Conservation (phyloP, 2,797 vertebrate species). For the Nothura maculosa region DNA sequence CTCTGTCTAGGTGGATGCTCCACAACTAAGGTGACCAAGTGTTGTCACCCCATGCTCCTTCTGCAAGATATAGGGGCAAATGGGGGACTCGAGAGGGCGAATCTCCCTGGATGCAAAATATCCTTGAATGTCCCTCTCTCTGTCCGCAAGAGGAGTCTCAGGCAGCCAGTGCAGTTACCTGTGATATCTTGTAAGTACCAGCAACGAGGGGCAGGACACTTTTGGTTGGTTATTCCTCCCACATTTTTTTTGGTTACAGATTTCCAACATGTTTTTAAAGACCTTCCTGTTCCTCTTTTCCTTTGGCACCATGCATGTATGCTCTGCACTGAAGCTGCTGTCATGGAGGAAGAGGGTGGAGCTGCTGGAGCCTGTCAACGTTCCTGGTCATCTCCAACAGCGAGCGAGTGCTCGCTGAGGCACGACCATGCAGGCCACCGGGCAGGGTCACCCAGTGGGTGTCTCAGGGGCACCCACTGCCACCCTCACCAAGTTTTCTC, state of each 20-base stretch:
- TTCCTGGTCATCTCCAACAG: no score
- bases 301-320: not conserved
- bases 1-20: not conserved
- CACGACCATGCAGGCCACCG: rapidly evolving
- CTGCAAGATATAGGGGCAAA: no score
- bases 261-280: not conserved
- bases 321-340: not conserved
- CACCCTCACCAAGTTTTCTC: not conserved
- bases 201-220: not conserved
- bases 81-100: no score
- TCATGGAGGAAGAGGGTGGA: no score
- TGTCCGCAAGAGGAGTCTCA: not conserved
- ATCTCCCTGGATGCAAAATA: not conserved
- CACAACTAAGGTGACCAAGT: not conserved
- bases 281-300: not conserved
- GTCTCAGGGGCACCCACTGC: rapidly evolving
- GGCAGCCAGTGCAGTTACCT: not conserved
- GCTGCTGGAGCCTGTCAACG: no score
- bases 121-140: not conserved
- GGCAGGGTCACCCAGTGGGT: not conserved
- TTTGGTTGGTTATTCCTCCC: not conserved
- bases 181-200: not conserved
- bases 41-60: not conserved
- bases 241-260: not conserved
- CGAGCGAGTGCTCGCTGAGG: rapidly evolving